Conservation (phyloP, 2,888 invertebrate species). For the Protula sp. region DNA sequence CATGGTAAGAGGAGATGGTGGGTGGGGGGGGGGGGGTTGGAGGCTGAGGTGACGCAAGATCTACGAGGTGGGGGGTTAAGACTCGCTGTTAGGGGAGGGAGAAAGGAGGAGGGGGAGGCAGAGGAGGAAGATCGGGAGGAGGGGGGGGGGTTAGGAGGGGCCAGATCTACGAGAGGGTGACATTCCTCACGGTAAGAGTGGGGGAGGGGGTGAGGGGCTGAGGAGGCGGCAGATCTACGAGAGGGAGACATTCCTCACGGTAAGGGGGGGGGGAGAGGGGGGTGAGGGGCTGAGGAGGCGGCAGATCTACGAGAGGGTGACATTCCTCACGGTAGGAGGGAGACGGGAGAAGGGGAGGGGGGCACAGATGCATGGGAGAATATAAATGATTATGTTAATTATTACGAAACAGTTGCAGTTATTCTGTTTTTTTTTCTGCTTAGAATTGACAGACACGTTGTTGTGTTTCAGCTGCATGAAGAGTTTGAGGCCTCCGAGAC, state of each 20-base stretch:
- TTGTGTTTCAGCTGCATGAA: slow-evolving; percentile 51
- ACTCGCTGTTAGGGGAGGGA: slow-evolving; percentile 63
- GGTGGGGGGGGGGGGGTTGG: slow-evolving; percentile 65
- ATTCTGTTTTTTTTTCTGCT: too few species aligned
- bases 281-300: slow-evolving; percentile 67
- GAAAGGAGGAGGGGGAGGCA: slow-evolving; percentile 66
- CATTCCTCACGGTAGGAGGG: slow-evolving; percentile 60
- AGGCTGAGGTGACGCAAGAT: slow-evolving; percentile 67
- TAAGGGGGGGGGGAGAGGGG: slow-evolving; percentile 65
- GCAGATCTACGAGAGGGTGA: slow-evolving; percentile 63
- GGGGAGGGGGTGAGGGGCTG: slow-evolving; percentile 65
- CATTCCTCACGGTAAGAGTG: slow-evolving; percentile 60
- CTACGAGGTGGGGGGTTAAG: slow-evolving; percentile 59
- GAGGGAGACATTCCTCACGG: slow-evolving; percentile 57
- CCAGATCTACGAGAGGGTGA: too few species aligned
- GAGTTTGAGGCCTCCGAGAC: slow-evolving; percentile 60
- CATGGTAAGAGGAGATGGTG: too few species aligned
- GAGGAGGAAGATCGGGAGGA: slow-evolving; percentile 65
- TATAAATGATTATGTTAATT: too few species aligned
- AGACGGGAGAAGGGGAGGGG: too few species aligned
- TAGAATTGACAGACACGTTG: too few species aligned
- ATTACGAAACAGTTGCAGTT: too few species aligned
- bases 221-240: slow-evolving; percentile 69
- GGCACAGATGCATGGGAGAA: too few species aligned
- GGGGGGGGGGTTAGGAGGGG: too few species aligned